A percentile compares a stretch with the other conserved stretches of the same genome.
phyloP scores from a whole-genome alignment of 1,140 invertebrate species.

The Pentalonia nigronervosa region DNA sequence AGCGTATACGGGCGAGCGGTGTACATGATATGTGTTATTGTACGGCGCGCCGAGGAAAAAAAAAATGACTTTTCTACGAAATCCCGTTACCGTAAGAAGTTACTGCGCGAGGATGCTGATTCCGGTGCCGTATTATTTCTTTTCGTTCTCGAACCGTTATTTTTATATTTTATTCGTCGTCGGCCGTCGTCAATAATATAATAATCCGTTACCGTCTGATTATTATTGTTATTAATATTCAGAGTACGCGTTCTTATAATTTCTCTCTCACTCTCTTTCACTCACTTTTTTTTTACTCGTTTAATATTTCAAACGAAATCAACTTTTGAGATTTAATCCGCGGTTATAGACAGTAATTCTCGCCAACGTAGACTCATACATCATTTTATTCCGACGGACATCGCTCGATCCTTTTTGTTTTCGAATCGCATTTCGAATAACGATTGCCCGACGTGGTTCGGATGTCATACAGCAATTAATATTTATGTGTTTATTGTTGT shows the following conservation, averaged over 20 bases:
- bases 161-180: neutral
- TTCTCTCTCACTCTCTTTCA: neutral
- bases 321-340: neutral
- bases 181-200: neutral
- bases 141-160: neutral
- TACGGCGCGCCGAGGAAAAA: neutral
- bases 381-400: neutral
- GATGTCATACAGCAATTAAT: neutral
- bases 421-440: neutral
- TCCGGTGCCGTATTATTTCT: neutral
- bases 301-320: constrained; percentile 11
- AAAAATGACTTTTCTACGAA: neutral
- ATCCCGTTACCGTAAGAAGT: neutral
- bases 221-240: neutral
- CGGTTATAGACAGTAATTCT: neutral
- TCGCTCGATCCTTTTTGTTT: neutral
- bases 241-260: neutral
- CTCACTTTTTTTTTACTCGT: neutral
- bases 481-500: neutral
- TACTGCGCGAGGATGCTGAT: neutral
- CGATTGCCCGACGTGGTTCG: too few species aligned
- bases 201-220: neutral
- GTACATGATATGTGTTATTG: neutral
- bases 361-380: neutral
- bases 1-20: neutral